Evolutionary conservation across 2,888 invertebrate genomes (phyloP).

Genomic region (Carabus problematicus): DNA sequence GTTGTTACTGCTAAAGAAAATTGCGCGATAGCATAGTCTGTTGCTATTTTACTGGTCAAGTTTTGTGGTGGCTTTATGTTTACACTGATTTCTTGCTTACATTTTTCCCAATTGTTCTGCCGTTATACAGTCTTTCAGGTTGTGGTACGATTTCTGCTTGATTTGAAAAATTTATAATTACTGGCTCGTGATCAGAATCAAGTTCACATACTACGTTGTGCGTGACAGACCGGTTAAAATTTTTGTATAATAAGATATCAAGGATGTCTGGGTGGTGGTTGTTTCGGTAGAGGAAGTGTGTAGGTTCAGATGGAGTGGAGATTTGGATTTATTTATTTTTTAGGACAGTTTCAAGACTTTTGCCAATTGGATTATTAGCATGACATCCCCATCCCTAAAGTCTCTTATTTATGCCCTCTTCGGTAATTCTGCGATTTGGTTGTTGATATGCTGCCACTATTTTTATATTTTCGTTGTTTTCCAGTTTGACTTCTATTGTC

Average conservation of each 20-base stretch:
- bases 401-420: conserved; percentile 34
- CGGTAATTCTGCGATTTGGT: conserved; percentile 33
- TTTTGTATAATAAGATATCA: conserved; percentile 36
- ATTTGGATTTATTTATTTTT: conserved; percentile 32
- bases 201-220: conserved; percentile 40
- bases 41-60: conserved; percentile 3
- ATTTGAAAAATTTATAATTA: neutral
- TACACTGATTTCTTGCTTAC: neutral
- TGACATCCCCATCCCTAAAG: conserved; percentile 33
- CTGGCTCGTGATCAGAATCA: conserved; percentile 34
- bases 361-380: conserved; percentile 35
- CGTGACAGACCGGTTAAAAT: conserved; percentile 16
- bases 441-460: conserved; percentile 31
- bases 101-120: neutral
- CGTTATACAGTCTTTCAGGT: neutral
- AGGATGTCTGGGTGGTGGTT: conserved; percentile 38
- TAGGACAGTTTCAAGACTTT: conserved; percentile 21
- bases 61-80: conserved; percentile 3
- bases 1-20: neutral
- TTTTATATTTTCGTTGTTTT: conserved; percentile 19
- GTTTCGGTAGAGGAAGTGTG: conserved; percentile 32
- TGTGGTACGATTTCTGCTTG: neutral
- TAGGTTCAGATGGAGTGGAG: conserved; percentile 35
- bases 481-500: neutral
- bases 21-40: neutral